phyloP scores from a whole-genome alignment of 30 jellyfish, hydroid and myxozoan genomes.

The Aurelia aurita complex sp. Pacific region DNA sequence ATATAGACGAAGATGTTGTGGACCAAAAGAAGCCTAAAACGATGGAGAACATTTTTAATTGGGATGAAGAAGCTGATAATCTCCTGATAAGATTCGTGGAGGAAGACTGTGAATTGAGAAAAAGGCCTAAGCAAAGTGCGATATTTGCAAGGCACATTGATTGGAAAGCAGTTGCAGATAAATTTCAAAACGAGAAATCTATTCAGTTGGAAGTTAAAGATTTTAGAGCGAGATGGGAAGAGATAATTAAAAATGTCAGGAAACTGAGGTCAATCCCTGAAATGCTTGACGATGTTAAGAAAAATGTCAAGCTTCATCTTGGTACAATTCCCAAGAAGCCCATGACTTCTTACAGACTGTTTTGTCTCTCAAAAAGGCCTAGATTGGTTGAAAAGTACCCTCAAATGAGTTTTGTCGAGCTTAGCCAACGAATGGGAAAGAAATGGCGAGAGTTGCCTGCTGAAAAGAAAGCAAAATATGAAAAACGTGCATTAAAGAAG shows the following conservation, averaged over 20 bases:
- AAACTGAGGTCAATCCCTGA: constrained; percentile 60
- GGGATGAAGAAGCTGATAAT: constrained; percentile 60
- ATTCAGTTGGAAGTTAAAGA: neutral
- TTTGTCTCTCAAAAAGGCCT: constrained; percentile 31
- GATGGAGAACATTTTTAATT: neutral
- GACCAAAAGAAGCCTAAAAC: constrained; percentile 11
- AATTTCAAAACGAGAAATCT: constrained; percentile 3
- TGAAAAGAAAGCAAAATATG: constrained; percentile 50
- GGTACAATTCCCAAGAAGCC: constrained; percentile 48
- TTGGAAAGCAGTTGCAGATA: constrained; percentile 41
- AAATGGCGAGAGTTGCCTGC: constrained; percentile 63
- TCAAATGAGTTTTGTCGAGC: constrained; percentile 16
- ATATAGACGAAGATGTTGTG: neutral
- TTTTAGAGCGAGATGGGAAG: constrained; percentile 55
- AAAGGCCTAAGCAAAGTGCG: constrained; percentile 22
- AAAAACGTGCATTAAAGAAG: constrained; percentile 17
- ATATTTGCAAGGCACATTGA: constrained; percentile 31
- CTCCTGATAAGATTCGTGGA: constrained; percentile 26
- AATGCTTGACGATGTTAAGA: constrained; percentile 43
- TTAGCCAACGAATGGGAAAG: constrained; percentile 37
- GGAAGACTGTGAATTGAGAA: constrained; percentile 8
- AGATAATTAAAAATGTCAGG: constrained; percentile 28
- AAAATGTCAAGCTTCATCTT: constrained; percentile 26
- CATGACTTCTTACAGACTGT: constrained; percentile 32
- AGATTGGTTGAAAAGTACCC: constrained; percentile 35